Conservation (phyloP, 2,888 invertebrate genomes). For the Deilephila porcellus region DNA sequence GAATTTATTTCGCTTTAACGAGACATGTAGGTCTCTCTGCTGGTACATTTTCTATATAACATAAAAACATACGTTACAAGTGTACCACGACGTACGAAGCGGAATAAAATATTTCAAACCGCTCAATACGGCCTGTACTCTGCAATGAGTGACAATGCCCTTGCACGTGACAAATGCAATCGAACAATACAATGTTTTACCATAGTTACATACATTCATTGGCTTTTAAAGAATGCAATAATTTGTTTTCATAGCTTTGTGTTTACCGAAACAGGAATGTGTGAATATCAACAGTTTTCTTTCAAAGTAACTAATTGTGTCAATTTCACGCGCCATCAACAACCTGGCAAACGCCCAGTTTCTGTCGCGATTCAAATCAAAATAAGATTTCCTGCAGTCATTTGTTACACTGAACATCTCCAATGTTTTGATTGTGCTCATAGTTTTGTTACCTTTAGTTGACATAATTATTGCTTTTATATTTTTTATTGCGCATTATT, state of each 20-base stretch:
- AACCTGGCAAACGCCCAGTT: constrained; percentile 30
- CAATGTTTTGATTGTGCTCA: constrained; percentile 14
- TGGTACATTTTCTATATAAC: not conserved
- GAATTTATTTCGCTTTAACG: constrained; percentile 42
- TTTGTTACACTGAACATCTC: constrained; percentile 21
- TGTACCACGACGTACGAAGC: constrained; percentile 36
- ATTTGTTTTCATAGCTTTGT: not conserved
- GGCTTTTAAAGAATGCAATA: not conserved
- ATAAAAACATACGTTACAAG: not conserved
- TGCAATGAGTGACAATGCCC: constrained; percentile 10
- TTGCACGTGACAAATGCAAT: constrained; percentile 24
- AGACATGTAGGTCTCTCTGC: constrained; percentile 33
- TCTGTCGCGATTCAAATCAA: constrained; percentile 27
- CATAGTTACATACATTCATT: constrained; percentile 2
- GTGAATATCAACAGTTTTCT: constrained; percentile 26
- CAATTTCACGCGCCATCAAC: constrained; percentile 26
- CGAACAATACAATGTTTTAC: constrained; percentile 16
- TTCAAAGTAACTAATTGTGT: constrained; percentile 29
- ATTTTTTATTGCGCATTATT: not conserved
- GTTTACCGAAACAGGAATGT: constrained; percentile 4
- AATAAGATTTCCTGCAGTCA: constrained; percentile 26
- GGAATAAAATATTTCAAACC: constrained; percentile 23
- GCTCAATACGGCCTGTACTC: constrained; percentile 25
- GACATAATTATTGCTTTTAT: constrained; percentile 18
- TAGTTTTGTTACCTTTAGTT: constrained; percentile 18